Evolutionary conservation across 2,888 invertebrate genomes (phyloP), one percentile per base, ranked within the genome.

Genomic region (Drosophila melanosoma): DNA sequence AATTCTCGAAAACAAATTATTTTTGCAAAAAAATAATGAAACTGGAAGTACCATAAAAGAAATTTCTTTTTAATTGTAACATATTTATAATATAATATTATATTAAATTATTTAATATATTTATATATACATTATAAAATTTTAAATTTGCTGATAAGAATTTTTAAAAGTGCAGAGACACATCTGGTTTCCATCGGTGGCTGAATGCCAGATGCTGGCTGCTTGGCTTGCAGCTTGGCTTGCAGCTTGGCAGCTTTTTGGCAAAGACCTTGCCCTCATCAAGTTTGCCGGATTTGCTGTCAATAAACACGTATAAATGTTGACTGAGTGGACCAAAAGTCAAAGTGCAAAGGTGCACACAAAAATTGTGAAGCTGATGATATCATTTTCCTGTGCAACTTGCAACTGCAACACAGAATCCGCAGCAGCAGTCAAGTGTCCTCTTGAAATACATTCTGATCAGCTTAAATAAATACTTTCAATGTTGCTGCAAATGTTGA

Each of bases 261-360:
- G 82, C 80, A 80, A 79, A 71, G 86, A 57, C 77, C 72, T 77
- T 80, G 88, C 78, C 83, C 74, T 82, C 85, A 77, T 73, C 67
- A 82, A 81, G 75, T 56, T 65, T 69, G 69, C 48, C 59, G 62
- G 63, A 66, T 38, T 67, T 79, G 70, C 71, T 68, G 74, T 73
- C 83, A 74, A 81, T 81, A 81, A 61, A 58, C 67, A 23, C 11
- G 51, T 40, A 26, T 23, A 29, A 35, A 62, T 68, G 61, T 67
- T 80, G 66, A 59, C 58, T 68, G 67, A 65, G 56, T 58, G 62
- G 29, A 40, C 38, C 54, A 64, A 76, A 80, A 75, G 71, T 61
- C 80, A 77, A 80, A 70, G 71, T 64, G 77, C 64, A 67, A 74
- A 57, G 66, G 63, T 48, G 66, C 53, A 38, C 36, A 49, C 33